phyloP scores from a whole-genome alignment of 2,888 invertebrate species.

The Heteropelma amictum region DNA sequence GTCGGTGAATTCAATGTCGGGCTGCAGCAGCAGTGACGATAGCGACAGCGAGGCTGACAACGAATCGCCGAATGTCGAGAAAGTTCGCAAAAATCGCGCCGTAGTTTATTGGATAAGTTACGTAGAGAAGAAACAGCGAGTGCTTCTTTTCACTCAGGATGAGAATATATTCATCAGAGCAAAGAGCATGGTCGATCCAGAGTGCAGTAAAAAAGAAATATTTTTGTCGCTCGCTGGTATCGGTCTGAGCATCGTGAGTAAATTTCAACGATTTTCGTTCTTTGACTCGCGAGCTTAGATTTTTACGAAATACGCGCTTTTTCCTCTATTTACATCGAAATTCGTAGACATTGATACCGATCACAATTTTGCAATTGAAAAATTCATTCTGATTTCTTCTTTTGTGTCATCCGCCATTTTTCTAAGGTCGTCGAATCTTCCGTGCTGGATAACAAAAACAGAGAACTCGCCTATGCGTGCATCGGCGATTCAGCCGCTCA shows the following conservation, averaged over 20 bases:
- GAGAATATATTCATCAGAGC: constrained; percentile 80
- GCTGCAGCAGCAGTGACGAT: constrained; percentile 82
- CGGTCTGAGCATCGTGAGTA: constrained; percentile 81
- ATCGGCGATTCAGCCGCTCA: constrained; percentile 85
- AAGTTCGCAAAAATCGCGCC: constrained; percentile 86
- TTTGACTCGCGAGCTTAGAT: no score
- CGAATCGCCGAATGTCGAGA: constrained; percentile 57
- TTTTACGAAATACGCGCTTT: no score
- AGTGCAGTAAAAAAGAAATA: constrained; percentile 84
- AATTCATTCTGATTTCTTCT: constrained; percentile 4
- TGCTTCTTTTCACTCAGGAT: constrained; percentile 87
- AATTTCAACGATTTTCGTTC: neutral
- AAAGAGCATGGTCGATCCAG: constrained; percentile 80
- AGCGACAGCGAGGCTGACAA: constrained; percentile 75
- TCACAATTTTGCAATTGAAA: neutral
- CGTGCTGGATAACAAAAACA: constrained; percentile 67
- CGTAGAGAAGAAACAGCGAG: constrained; percentile 86
- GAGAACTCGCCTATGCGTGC: constrained; percentile 85
- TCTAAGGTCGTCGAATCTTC: constrained; percentile 64
- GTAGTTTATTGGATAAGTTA: constrained; percentile 90
- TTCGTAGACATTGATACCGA: no score
- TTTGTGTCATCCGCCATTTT: no score
- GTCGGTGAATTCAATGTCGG: constrained; percentile 58
- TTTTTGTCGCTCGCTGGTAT: constrained; percentile 85
- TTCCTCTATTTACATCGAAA: no score